Percentiles rank a stretch among this genome's conserved stretches.
Evolutionary conservation across 2,888 invertebrate species (phyloP).

Genomic region (Hypena proboscidalis): DNA sequence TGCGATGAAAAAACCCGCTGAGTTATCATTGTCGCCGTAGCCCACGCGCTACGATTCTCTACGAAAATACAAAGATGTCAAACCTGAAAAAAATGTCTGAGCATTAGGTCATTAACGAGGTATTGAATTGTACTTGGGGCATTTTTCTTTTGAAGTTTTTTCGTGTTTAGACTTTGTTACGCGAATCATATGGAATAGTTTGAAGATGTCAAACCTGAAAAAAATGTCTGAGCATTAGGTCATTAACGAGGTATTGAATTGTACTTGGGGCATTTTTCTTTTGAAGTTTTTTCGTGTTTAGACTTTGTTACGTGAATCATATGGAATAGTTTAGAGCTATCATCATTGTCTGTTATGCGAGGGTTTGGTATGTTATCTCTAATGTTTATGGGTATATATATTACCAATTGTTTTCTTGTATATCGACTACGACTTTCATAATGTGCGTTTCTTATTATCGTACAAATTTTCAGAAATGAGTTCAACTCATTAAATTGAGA

Average conservation of each 20-base stretch:
- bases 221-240: slow-evolving; percentile 24
- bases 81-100: slow-evolving; percentile 20
- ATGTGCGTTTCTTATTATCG: no score
- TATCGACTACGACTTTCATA: no score
- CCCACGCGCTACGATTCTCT: slow-evolving; percentile 52
- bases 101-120: slow-evolving; percentile 31
- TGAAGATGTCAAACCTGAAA: slow-evolving; percentile 13
- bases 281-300: slow-evolving; percentile 1
- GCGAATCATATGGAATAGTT: no score
- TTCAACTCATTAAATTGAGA: no score
- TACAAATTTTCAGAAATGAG: no score
- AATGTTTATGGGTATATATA: no score
- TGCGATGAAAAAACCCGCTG: slow-evolving; percentile 60
- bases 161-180: slow-evolving; percentile 3
- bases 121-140: slow-evolving; percentile 13
- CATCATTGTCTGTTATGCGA: no score
- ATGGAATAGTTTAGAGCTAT: no score
- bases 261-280: slow-evolving; percentile 15
- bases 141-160: slow-evolving; percentile 11
- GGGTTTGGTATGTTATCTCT: no score
- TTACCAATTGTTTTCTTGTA: no score
- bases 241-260: slow-evolving; percentile 30
- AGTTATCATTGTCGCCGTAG: slow-evolving; percentile 74
- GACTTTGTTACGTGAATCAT: slow-evolving; percentile 5
- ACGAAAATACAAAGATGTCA: slow-evolving; percentile 7